These are phyloP conservation scores for Pecten maximus DNA, from an alignment of 2,888 invertebrate species.

Conservation along the genomic window DNA sequence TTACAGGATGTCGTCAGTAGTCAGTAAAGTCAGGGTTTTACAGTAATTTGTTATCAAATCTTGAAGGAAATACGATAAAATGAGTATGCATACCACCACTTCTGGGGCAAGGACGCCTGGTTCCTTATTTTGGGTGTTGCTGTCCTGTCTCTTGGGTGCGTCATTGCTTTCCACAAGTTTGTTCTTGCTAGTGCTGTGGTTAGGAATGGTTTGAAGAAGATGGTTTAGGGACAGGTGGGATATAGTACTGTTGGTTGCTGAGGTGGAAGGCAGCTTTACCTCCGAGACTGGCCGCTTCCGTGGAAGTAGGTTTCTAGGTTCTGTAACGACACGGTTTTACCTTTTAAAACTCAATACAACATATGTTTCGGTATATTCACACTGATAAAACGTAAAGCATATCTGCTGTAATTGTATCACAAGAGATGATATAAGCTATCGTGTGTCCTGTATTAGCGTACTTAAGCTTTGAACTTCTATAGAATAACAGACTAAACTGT, in stretches of 20 bases:
- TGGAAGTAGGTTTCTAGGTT: neutral
- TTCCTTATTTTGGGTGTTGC: neutral
- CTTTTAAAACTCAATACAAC: neutral
- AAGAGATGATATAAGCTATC: too few relatives aligned
- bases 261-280: neutral
- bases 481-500: too few relatives aligned
- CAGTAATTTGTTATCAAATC: too few relatives aligned
- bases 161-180: neutral
- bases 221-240: slow-evolving; percentile 35
- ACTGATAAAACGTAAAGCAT: too few relatives aligned
- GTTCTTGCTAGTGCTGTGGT: neutral
- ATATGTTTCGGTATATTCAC: too few relatives aligned
- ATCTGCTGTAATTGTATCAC: too few relatives aligned
- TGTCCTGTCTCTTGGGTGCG: neutral
- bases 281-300: neutral
- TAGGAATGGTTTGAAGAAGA: neutral
- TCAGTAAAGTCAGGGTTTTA: too few relatives aligned
- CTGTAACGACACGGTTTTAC: neutral
- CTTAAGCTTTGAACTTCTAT: too few relatives aligned
- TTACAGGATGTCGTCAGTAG: too few relatives aligned
- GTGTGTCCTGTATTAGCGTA: too few relatives aligned
- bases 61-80: too few relatives aligned
- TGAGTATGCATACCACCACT: neutral
- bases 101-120: neutral
- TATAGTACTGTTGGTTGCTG: slow-evolving; percentile 23